Base-by-base conservation (phyloP, 37 sponge, comb jelly and placozoan species). In the Spongilla lacustris region DNA sequence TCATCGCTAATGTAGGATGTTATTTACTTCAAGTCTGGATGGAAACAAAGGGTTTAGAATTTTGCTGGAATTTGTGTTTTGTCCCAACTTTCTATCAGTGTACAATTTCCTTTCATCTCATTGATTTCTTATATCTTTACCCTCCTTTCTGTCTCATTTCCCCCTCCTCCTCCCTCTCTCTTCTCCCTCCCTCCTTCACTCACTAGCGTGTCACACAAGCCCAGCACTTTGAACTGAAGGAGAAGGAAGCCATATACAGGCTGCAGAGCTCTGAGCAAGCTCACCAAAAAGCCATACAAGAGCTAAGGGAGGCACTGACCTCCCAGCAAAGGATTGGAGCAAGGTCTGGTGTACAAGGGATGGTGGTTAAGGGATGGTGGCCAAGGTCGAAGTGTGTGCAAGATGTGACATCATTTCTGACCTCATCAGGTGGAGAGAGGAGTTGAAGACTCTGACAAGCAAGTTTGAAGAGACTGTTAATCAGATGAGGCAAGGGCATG, bases 401-500 rank as follows among this genome's bases (percentile, higher is more conserved):
- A 46, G 46, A 46, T 8, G 8, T 46, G 8, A 4, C 5, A 23
- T 4, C 27, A 12, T 33, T 26, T 48, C 4, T 46, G 4, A 46
- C 46, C 46, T 46, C 46, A 46, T 8, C 46, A 96, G 92, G 46
- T 96, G 94, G 92, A 88, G 82, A 32, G 92, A 86, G 41, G 96
- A 96, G 86, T 80, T 92, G 0, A 93, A 83, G 69, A 34, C 82
- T 26, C 67, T 96, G 28, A 66, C 84, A 6, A 74, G 81, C 22
- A 93, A 89, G 66, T 96, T 89, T 89, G 96, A 96, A 37, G 46
- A 74, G 3, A 81, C 91, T 0, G 50, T 90, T 22, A 27, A 68
- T 50, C 77, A 85, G 28, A 30, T 92, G 70, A 85, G 83, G 87
- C 85, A 30, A 36, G 77, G 4, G 4, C 9, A 22, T 3, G 24